These are phyloP conservation scores for Cataglyphis albicans DNA, from an alignment of 2,888 invertebrate species.

Conservation along the genomic window DNA sequence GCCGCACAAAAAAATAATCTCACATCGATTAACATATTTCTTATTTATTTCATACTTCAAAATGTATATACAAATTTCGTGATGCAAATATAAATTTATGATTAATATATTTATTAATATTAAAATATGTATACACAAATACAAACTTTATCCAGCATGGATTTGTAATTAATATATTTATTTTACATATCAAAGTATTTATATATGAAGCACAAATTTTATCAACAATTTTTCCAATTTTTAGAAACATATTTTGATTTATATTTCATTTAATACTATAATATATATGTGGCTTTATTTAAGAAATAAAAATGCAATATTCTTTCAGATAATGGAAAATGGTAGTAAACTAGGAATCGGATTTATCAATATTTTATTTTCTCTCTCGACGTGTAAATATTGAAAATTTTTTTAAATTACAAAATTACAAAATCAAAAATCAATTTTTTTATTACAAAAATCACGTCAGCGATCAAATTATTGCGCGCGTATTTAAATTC, in stretches of 20 bases:
- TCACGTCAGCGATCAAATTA: not conserved
- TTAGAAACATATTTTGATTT: not conserved
- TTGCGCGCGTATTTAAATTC: slow-evolving; percentile 28
- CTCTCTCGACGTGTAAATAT: not conserved
- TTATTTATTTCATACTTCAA: slow-evolving; percentile 2
- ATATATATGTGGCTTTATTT: not conserved
- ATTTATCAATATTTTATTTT: not conserved
- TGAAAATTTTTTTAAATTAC: not conserved
- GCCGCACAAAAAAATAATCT: not conserved
- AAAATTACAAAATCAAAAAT: no score
- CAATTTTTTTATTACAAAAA: not conserved
- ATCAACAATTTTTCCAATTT: not conserved
- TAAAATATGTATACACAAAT: not conserved
- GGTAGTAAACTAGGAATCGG: not conserved
- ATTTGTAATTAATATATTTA: slow-evolving; percentile 7
- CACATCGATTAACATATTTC: slow-evolving; percentile 13
- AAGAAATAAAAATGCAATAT: not conserved
- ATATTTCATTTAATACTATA: not conserved
- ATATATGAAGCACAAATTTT: not conserved
- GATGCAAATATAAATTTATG: not conserved
- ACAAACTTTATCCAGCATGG: not conserved
- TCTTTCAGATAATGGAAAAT: not conserved
- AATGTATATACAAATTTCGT: not conserved
- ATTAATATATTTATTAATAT: not conserved
- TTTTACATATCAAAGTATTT: not conserved